A percentile compares a stretch with the other conserved stretches of the same genome.
Conservation (phyloP, 2,797 vertebrate genomes). For the Hybognathus amarus region DNA sequence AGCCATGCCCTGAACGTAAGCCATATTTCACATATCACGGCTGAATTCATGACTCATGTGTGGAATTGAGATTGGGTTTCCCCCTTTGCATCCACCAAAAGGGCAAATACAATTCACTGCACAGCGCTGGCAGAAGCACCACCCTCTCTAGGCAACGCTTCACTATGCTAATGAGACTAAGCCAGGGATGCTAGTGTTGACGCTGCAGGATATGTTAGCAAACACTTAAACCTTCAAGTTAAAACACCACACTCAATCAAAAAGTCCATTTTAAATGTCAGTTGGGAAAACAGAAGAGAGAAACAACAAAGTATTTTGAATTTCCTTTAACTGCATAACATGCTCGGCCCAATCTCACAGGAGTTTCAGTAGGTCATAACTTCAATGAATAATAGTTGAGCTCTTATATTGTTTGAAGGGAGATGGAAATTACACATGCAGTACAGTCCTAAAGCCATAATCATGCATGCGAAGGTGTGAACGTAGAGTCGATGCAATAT, state of each 20-base stretch:
- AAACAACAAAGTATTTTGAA: constrained; percentile 58
- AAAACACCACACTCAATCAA: constrained; percentile 64
- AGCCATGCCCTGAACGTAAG: constrained; percentile 43
- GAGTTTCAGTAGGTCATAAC: constrained; percentile 45
- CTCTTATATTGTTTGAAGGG: constrained; percentile 29
- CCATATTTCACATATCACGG: constrained; percentile 48
- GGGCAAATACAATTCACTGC: constrained; percentile 56
- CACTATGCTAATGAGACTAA: constrained; percentile 73
- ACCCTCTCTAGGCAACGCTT: constrained; percentile 72
- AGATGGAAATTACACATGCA: constrained; percentile 26
- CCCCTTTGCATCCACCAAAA: constrained; percentile 47
- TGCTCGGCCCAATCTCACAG: constrained; percentile 46
- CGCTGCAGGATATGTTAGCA: constrained; percentile 72
- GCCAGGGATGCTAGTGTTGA: constrained; percentile 73
- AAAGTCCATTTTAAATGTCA: constrained; percentile 66
- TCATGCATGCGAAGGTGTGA: not conserved
- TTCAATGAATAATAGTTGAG: constrained; percentile 49
- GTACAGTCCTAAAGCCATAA: constrained; percentile 11
- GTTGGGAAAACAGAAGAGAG: constrained; percentile 56
- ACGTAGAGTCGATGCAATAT: not conserved
- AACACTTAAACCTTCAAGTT: constrained; percentile 71
- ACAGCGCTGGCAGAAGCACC: constrained; percentile 51
- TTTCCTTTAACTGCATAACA: constrained; percentile 57
- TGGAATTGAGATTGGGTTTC: constrained; percentile 47
- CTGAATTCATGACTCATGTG: constrained; percentile 49